Evolutionary conservation across 2,888 invertebrate species (phyloP), one percentile per base, ranked within the genome.

Genomic region (Auanema freiburgensis): DNA sequence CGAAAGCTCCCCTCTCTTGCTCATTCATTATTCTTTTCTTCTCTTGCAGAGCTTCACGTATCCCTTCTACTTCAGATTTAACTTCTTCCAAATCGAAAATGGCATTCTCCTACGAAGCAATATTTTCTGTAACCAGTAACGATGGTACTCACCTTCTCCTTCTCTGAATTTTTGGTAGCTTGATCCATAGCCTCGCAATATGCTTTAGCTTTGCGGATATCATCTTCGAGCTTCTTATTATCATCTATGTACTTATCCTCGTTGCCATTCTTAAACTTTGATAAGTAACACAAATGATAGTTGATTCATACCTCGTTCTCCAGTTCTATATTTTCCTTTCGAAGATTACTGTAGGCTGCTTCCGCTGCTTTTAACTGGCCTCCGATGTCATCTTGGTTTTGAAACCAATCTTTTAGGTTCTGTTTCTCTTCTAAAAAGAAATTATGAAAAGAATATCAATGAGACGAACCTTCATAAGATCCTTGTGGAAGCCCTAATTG

Each of bases 331-430:
- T 50, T 60, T 24, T 60, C 60, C 14, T 21, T 21, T 8, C 49
- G 53, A 23, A 60, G n/a, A 14, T 43, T n/a, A 6, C 49, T 33
- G 23, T 53, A 24, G 21, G 18, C 18, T 11, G 21, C n/a, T 33
- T 43, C 49, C 0, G 55, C 16, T 0, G 33, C 43, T 43, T 44
- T 53, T 14, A 60, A 40, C 10, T 60, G 60, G 3, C 60, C 60
- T n/a, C 42, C 42, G 21, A 60, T 44, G 21, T 60, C 51, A 18
- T 60, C 60, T 12, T 60, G 49, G 33, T 60, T 60, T 46, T 60
- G 54, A 25, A 54, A 54, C 12, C n/a, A 60, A 25, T 53, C 60
- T 59, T n/a, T 52, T 50, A 5, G 21, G 11, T 52, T 52, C 40
- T 2, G 52, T 23, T 33, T 3, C 33, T 33, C 33, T 8, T 33